Percentiles rank a stretch among this genome's conserved stretches.
Evolutionary conservation across 2,797 vertebrate species (phyloP).

Genomic region (Poecilia picta): DNA sequence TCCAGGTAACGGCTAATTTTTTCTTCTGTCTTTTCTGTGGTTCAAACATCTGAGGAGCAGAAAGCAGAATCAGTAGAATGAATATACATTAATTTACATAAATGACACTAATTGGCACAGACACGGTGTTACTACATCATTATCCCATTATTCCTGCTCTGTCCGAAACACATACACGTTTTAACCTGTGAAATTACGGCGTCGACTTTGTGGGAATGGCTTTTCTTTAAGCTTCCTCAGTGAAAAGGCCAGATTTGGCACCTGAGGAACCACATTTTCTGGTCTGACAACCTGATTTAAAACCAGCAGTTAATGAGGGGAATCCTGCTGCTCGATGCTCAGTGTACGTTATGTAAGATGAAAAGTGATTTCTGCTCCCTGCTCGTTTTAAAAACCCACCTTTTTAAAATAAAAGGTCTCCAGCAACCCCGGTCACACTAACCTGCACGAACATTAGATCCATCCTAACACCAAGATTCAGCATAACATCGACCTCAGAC

Average conservation of each 20-base stretch:
- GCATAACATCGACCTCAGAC: background rate
- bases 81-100: background rate
- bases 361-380: background rate
- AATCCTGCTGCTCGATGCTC: background rate
- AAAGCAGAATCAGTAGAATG: background rate
- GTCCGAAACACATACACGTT: background rate
- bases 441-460: background rate
- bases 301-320: background rate
- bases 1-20: background rate
- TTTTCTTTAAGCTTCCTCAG: background rate
- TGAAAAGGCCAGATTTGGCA: background rate
- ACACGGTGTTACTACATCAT: background rate
- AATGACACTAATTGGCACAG: background rate
- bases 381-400: background rate
- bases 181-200: background rate
- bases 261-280: background rate
- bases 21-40: background rate
- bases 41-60: background rate
- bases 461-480: background rate
- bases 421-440: background rate
- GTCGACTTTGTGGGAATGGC: background rate
- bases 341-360: background rate
- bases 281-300: background rate
- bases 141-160: background rate
- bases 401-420: background rate